Percentiles rank a stretch among this genome's conserved stretches.
phyloP scores from a whole-genome alignment of 2,113 vertebrate genomes.

The Mustela nigripes region DNA sequence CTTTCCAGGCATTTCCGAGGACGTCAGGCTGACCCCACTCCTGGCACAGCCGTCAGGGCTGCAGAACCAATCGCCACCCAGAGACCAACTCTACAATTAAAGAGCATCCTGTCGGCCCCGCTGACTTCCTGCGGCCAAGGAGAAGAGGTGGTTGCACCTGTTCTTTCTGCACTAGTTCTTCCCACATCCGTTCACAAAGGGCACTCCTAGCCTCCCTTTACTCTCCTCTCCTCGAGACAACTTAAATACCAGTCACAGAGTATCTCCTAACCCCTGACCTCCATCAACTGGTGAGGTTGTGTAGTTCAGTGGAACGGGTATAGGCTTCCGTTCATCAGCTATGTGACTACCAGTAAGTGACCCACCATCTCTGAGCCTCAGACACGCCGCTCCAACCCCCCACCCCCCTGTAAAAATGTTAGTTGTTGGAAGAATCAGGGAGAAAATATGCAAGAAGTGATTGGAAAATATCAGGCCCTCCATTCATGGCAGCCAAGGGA shows the following conservation, averaged over 20 bases:
- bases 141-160: background rate
- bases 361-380: background rate
- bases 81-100: rapidly evolving
- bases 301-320: background rate
- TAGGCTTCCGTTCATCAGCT: background rate
- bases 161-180: background rate
- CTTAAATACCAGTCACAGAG: background rate
- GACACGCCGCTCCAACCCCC: background rate
- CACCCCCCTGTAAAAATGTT: background rate
- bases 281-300: background rate
- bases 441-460: background rate
- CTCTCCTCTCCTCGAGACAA: background rate
- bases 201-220: background rate
- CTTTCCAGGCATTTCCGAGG: background rate
- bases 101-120: background rate
- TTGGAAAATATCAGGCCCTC: background rate
- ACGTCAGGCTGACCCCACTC: background rate
- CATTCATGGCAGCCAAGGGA: background rate
- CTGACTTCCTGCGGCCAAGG: background rate
- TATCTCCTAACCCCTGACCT: background rate
- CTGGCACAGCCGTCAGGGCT: background rate
- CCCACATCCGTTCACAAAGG: background rate
- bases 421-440: background rate
- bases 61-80: background rate
- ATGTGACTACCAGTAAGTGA: background rate